Evolutionary conservation across 2,888 invertebrate species (phyloP), one percentile per base, ranked within the genome.

Genomic region (Agrotis exclamationis): DNA sequence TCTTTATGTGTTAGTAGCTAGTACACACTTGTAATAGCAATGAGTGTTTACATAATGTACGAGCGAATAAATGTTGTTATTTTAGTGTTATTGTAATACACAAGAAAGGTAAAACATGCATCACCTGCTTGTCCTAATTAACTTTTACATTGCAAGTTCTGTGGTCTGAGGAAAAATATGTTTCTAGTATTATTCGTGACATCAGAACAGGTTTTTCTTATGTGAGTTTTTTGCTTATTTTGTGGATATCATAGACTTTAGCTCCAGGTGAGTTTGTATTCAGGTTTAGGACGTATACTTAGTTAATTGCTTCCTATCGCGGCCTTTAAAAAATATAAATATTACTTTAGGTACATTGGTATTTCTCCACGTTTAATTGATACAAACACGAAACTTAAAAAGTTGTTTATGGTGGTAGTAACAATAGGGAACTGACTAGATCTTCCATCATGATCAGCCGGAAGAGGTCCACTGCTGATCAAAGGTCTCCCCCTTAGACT

Each of bases 81-180:
- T 81, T 53, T 24, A 33, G 59, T 24, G 48, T 73, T 72, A 50
- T 76, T 56, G 16, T 58, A 74, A 80, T 60, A 22, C 5, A 47
- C 58, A 39, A 80, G 20, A 64, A 80, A 59, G 59, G 53, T 74
- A 74, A n/a, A 74, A 74, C 76, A 44, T 44, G 69, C 20, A 50
- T 63, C 76, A 76, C 62, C 81, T 76, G 76, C 76, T 5, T 62
- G 24, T 76, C 45, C 57, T 81, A 81, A 76, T 76, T 76, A 76
- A 76, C 51, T 75, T 80, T 76, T 81, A 76, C 53, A 63, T 28
- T 4, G 81, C 18, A 75, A 66, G 45, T 75, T 74, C 73, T 56
- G 13, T 48, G 72, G 33, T 79, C 48, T 28, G 24, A 50, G 39
- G 11, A 24, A 56, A 79, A 58, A 73, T 53, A 47, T 22, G 39